phyloP scores from a whole-genome alignment of 1,140 invertebrate species.

The Reticulitermes speratus region DNA sequence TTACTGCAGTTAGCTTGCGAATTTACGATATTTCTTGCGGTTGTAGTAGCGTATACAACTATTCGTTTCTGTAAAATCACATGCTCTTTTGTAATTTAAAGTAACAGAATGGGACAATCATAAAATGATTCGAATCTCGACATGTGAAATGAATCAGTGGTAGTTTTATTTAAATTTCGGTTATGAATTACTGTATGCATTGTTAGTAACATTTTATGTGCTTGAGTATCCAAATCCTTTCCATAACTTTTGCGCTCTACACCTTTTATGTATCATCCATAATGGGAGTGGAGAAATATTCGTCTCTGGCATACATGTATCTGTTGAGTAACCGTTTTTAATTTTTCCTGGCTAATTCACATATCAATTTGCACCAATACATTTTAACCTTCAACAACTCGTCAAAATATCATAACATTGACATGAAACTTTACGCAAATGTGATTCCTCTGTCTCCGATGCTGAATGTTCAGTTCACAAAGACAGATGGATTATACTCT shows the following conservation, averaged over 20 bases:
- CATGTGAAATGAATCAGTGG: too few relatives aligned
- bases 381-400: conserved; percentile 17
- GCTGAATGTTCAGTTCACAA: background rate
- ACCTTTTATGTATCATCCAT: background rate
- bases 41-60: too few relatives aligned
- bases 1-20: too few relatives aligned
- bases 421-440: background rate
- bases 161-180: background rate
- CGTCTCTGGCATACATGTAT: background rate
- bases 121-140: too few relatives aligned
- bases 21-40: too few relatives aligned
- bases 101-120: too few relatives aligned
- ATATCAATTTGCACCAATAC: background rate
- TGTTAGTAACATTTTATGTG: background rate
- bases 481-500: background rate
- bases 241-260: background rate
- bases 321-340: background rate
- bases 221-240: background rate
- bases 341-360: background rate
- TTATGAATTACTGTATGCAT: background rate
- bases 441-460: background rate
- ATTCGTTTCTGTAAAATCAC: too few relatives aligned
- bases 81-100: too few relatives aligned
- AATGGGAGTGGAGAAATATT: background rate
- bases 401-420: background rate